Evolutionary conservation across 1,140 invertebrate genomes (phyloP), one percentile per base, ranked within the genome.

Genomic region (Papilio glaucus): DNA sequence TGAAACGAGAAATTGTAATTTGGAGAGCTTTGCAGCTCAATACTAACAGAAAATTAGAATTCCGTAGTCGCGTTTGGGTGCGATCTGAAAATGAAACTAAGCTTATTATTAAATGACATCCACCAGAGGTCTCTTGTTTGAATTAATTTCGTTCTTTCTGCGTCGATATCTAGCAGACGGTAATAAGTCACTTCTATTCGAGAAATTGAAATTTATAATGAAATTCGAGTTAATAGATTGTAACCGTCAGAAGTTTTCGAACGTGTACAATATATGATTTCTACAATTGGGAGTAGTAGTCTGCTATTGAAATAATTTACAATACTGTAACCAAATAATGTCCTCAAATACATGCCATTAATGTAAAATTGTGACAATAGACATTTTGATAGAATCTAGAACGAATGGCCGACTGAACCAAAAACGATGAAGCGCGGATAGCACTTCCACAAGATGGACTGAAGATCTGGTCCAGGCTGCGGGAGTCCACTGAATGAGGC

Each of bases 1-100:
- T 45, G 63, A 67, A 67, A 67, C 18, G 39, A 67, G 38, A 67
- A 67, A 67, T 67, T 41, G 63, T 39, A 67, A 67, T 42, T 26
- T 57, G 49, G 18, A 12, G 33, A 8, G 21, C 63, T 39, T 39
- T 24, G 39, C 6, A 26, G 39, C 39, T 26, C 1, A 41, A 42
- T 67, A 21, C 18, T 67, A 26, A 45, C 13, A 67, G 37, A 67
- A 41, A 26, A 67, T 67, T 67, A 67, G 63, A 67, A 67, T 67
- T 67, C 63, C 13, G 21, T 67, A 1, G 63, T 24, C 10, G 37
- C 18, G 63, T 24, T 45, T 45, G 4, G 63, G 12, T 26, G 15
- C 9, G 5, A 26, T 67, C 39, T 24, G 63, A 26, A 67, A 41
- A 67, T 39, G 63, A 24, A 67, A 67, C 63, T 41, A 24, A 38